phyloP scores from a whole-genome alignment of 2,113 vertebrate species.

The Rafetus swinhoei region DNA sequence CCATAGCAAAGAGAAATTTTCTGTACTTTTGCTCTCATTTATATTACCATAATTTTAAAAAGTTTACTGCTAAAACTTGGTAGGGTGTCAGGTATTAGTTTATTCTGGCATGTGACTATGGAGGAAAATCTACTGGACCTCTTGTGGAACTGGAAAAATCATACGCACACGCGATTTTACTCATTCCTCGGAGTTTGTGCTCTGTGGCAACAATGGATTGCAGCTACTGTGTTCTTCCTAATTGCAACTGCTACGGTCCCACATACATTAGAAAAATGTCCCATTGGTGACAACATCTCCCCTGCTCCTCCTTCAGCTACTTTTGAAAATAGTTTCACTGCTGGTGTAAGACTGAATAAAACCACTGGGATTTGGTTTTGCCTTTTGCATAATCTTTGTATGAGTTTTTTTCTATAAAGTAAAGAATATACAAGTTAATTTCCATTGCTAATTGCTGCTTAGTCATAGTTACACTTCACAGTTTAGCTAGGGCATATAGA shows the following conservation, averaged over 20 bases:
- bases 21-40: not conserved
- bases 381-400: not conserved
- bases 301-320: not conserved
- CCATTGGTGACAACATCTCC: not conserved
- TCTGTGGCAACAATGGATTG: not conserved
- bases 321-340: not conserved
- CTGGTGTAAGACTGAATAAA: not conserved
- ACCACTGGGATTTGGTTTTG: not conserved
- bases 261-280: not conserved
- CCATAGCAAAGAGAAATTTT: not conserved
- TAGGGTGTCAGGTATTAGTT: not conserved
- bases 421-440: not conserved
- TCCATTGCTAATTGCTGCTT: not conserved
- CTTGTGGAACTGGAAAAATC: not conserved
- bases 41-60: not conserved
- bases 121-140: accelerated
- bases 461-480: not conserved
- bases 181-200: not conserved
- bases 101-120: not conserved
- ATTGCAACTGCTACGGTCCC: not conserved
- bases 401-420: not conserved
- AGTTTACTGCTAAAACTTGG: not conserved
- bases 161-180: not conserved
- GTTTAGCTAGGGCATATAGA: not conserved
- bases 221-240: not conserved